These are phyloP conservation scores for Festucalex cinctus DNA, from an alignment of 2,113 vertebrate species.

Conservation along the genomic window DNA sequence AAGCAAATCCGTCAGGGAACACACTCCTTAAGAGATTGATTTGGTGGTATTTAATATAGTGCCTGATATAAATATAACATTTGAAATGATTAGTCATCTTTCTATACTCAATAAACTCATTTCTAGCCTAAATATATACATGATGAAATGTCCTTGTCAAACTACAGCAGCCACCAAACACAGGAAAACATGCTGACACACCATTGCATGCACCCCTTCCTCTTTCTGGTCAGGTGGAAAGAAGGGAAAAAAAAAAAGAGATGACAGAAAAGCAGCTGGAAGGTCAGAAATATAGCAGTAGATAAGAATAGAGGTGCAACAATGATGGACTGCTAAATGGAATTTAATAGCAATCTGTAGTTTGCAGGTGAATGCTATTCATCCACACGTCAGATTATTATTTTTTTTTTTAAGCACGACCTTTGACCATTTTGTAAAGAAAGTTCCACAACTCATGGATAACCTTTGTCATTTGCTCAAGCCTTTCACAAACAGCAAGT, in stretches of 20 bases:
- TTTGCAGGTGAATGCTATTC: neutral
- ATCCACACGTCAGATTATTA: neutral
- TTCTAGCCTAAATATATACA: neutral
- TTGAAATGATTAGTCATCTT: too few species aligned
- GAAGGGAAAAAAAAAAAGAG: conserved; percentile 32
- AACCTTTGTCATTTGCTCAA: conserved; percentile 26
- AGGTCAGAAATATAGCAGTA: conserved; percentile 16
- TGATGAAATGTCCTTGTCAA: neutral
- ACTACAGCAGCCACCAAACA: neutral
- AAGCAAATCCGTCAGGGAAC: too few species aligned
- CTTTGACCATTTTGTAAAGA: neutral
- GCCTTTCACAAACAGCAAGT: conserved; percentile 19
- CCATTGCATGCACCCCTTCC: conserved; percentile 35
- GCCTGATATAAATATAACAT: too few species aligned
- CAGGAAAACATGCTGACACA: conserved; percentile 27
- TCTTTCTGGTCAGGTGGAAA: conserved; percentile 42
- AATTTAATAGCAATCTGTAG: neutral
- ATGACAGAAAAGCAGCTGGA: conserved; percentile 17
- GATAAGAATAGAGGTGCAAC: conserved; percentile 7
- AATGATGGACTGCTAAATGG: neutral
- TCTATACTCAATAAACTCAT: neutral
- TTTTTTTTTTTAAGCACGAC: neutral
- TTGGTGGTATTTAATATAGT: too few species aligned
- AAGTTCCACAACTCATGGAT: conserved; percentile 35
- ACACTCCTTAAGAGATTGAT: too few species aligned